Base-by-base conservation (phyloP, 2,888 invertebrate genomes). In the Calliphora vomitoria region DNA sequence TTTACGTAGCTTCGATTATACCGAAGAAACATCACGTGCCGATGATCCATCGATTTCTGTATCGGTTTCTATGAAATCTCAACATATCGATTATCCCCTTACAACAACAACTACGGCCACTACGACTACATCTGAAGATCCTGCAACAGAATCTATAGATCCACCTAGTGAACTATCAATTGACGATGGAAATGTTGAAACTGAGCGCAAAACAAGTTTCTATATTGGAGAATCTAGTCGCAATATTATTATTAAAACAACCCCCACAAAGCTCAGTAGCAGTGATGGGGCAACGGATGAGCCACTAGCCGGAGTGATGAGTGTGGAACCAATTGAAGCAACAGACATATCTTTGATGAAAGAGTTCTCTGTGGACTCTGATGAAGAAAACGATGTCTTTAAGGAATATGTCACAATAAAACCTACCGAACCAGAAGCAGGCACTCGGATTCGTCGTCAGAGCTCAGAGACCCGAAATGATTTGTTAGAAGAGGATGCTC, bases 151-250 rank as follows among this genome's bases (percentile, higher is more conserved):
- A 74, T 91, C 92, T 41, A 90, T 92, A 20, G 93, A 93, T 35
- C 91, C 92, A 18, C 91, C 90, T 0, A 91, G 92, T 66, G 91
- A 93, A 68, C 90, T 92, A 71, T 91, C 92, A 4, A 90, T 91
- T 4, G 91, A 92, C 83, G 91, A 91, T 76, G 91, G 88, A 2
- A 92, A 91, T 15, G 90, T 90, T 8, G 89, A 88, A n/a, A 91
- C 90, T 8, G 89, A 86, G 20, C 90, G 92, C 58, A 88, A 89
- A 60, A 92, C 93, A 0, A 93, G 93, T 80, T 93, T 94, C 68
- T 94, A 94, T 81, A 94, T 94, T 60, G 94, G 94, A 0, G 94
- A 94, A 88, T 94, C 93, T 1, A 94, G 94, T 75, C 91, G 90
- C 1, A 93, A 94, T 90, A 91, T 94, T 1, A 94, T 94, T 41